These are phyloP conservation scores for Malurus leucopterus DNA, from an alignment of 2,797 vertebrate species.

Conservation along the genomic window DNA sequence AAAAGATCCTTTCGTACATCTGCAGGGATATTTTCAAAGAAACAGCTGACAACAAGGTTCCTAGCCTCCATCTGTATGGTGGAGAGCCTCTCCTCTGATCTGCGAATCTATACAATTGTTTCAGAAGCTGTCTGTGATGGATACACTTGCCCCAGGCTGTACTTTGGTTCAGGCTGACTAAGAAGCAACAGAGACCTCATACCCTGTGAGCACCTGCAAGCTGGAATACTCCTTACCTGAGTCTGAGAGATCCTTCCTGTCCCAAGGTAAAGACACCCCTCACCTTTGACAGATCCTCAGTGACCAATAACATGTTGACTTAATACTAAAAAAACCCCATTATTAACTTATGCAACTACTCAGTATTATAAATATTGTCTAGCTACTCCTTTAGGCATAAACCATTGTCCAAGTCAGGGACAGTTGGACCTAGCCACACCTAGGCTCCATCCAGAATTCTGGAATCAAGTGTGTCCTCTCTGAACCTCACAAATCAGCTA, in stretches of 20 bases:
- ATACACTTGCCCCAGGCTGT: not conserved
- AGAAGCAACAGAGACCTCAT: not conserved
- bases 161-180: not conserved
- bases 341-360: not conserved
- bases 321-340: not conserved
- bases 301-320: not conserved
- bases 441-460: not conserved
- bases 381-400: not conserved
- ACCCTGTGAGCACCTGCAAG: not conserved
- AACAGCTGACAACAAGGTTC: not conserved
- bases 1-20: not conserved
- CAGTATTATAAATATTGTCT: not conserved
- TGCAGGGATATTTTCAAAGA: not conserved
- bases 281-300: not conserved
- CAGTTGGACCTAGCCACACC: not conserved
- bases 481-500: not conserved
- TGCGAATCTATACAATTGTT: not conserved
- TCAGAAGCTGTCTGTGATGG: not conserved
- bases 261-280: not conserved
- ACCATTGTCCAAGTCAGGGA: not conserved
- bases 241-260: not conserved
- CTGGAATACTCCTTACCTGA: not conserved
- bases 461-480: fast-evolving
- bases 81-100: not conserved
- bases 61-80: not conserved